Conservation (phyloP, 2,888 invertebrate species). For the Nemotelus pantherinus region DNA sequence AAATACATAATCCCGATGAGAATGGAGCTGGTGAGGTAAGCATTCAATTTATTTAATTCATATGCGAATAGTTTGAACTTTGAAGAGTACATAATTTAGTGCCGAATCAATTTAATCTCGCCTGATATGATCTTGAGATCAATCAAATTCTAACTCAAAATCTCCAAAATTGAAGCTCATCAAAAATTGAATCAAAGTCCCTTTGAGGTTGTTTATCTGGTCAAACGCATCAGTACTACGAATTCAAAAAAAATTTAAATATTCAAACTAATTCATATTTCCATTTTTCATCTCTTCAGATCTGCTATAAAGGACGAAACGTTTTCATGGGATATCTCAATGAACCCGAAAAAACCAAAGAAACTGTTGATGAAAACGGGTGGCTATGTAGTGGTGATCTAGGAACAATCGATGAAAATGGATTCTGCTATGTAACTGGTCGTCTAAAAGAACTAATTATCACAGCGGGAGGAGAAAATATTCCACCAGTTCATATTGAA, state of each 20-base stretch:
- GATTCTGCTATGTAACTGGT: slow-evolving; percentile 81
- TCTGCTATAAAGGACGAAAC: slow-evolving; percentile 86
- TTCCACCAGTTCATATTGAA: slow-evolving; percentile 88
- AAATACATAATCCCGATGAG: slow-evolving; percentile 71
- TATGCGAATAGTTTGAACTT: not conserved
- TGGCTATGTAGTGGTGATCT: slow-evolving; percentile 92
- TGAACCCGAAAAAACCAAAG: slow-evolving; percentile 76
- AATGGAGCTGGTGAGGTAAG: slow-evolving; percentile 77
- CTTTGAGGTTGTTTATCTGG: too few relatives aligned
- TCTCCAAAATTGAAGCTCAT: too few relatives aligned
- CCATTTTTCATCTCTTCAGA: slow-evolving; percentile 57
- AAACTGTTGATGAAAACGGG: slow-evolving; percentile 79
- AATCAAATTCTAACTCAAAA: too few relatives aligned
- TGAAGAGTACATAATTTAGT: not conserved
- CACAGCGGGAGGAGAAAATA: slow-evolving; percentile 94
- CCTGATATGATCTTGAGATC: too few relatives aligned
- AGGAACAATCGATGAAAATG: slow-evolving; percentile 79
- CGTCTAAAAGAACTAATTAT: slow-evolving; percentile 84
- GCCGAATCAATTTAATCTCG: not conserved
- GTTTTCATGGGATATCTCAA: slow-evolving; percentile 92
- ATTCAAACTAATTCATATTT: not conserved
- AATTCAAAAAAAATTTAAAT: too few relatives aligned
- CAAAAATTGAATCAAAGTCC: too few relatives aligned
- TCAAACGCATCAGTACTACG: too few relatives aligned
- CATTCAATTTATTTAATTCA: not conserved